Conservation (phyloP, 30 jellyfish, hydroid and myxozoan genomes). For the Cassiopea andromeda region DNA sequence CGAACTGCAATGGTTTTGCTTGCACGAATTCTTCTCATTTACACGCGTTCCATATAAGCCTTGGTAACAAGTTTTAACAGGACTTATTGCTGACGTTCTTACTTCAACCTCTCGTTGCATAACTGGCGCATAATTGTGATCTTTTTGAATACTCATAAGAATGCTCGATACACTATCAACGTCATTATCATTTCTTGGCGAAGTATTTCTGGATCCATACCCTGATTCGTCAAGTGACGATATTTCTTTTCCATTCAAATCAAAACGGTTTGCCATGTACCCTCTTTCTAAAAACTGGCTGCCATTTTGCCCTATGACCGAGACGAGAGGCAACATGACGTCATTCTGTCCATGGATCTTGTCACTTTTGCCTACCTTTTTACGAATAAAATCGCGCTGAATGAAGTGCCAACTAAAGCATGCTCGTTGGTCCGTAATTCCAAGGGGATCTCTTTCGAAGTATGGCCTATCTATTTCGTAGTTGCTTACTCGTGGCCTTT, state of each 20-base stretch:
- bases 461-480: constrained; percentile 23
- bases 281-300: constrained; percentile 23
- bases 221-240: constrained; percentile 43
- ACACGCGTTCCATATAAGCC: not conserved
- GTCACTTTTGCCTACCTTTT: not conserved
- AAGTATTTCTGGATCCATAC: constrained; percentile 1
- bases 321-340: constrained; percentile 26
- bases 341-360: not conserved
- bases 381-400: constrained; percentile 63
- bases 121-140: constrained; percentile 64
- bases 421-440: constrained; percentile 62
- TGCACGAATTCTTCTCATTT: constrained; percentile 1
- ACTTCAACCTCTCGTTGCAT: constrained; percentile 64
- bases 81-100: constrained; percentile 35
- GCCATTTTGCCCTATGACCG: constrained; percentile 52
- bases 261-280: constrained; percentile 35
- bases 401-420: constrained; percentile 71
- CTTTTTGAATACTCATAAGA: constrained; percentile 29
- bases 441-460: constrained; percentile 54
- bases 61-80: constrained; percentile 20
- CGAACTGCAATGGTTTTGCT: not conserved
- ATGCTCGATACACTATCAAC: constrained; percentile 9
- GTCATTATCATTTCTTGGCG: constrained; percentile 9
- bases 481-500: not conserved
- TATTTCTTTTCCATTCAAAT: constrained; percentile 46